Evolutionary conservation across 2,113 vertebrate species (phyloP), one percentile per base, ranked within the genome.

Genomic region (Trachemys scripta): DNA sequence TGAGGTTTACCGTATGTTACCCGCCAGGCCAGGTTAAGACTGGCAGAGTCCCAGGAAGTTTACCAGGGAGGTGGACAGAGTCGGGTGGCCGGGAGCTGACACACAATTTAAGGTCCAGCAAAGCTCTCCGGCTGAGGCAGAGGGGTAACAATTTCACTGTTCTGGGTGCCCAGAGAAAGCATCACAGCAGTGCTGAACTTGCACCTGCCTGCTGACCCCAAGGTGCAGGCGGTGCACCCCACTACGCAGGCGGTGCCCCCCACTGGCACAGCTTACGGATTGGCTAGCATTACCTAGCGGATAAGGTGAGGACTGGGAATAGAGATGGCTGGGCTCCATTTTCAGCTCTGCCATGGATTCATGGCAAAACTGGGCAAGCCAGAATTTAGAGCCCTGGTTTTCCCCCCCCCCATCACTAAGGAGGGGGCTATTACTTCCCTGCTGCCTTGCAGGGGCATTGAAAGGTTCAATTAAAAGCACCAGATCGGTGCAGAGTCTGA

Each of bases 161-260:
- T 65, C 62, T 62, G 57, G 29, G 57, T 14, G 29, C 57, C 62
- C 62, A 17, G 31, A 65, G 62, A 35, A 65, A 65, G 62, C 31
- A 35, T 7, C 62, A 35, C 35, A 69, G 65, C 16, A 69, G 65
- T n/a, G 35, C 8, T 69, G 35, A 45, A 0, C 1, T 0, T 0
- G 3, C 17, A 56, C 31, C 47, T 54, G 11, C 11, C 57, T 14
- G 5, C 6, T 65, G 31, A 16, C 11, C 22, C 22, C 57, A 88
- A 76, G n/a, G 11, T 2, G 80, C 86, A 25, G 42, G n/a, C 8
- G 4, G 42, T 4, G 3, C 24, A 9, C 22, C 17, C 31, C 27
- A 25, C 42, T 51, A 0, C 2, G 80, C 86, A 25, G 42, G n/a
- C 8, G 4, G 42, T 4, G 3, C 24, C 5, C 22, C 17, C 31